Conservation (phyloP, 1,140 invertebrate genomes). For the Drosophila varians region DNA sequence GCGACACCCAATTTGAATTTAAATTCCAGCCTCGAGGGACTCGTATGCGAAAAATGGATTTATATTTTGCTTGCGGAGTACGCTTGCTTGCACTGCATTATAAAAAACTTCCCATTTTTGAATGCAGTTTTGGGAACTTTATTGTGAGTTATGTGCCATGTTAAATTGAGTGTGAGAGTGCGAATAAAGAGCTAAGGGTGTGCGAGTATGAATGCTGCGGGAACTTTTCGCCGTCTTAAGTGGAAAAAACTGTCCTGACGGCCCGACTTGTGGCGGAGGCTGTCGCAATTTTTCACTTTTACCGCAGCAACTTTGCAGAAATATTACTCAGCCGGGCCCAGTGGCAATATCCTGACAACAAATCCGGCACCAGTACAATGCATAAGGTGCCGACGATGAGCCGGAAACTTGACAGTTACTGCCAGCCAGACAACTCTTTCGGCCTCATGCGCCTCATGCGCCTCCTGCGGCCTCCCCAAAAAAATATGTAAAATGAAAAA, state of each 20-base stretch:
- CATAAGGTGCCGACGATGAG: conserved; percentile 73
- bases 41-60: conserved; percentile 18
- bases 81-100: conserved; percentile 12
- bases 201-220: conserved; percentile 3
- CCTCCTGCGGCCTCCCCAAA: not conserved
- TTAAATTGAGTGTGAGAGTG: conserved; percentile 65
- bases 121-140: conserved; percentile 42
- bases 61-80: conserved; percentile 18
- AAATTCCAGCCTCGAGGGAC: conserved; percentile 20
- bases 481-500: conserved; percentile 65
- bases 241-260: conserved; percentile 40
- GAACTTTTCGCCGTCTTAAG: conserved; percentile 42
- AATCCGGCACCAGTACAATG: conserved; percentile 62
- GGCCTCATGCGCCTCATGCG: not conserved
- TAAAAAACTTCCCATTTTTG: conserved; percentile 28
- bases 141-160: conserved; percentile 55
- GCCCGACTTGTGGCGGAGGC: conserved; percentile 11
- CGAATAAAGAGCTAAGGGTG: conserved; percentile 38
- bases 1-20: conserved; percentile 42
- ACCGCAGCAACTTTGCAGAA: conserved; percentile 77
- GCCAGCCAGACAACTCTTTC: conserved; percentile 49
- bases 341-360: conserved; percentile 75
- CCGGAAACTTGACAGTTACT: conserved; percentile 69
- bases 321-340: conserved; percentile 67
- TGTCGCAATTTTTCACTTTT: conserved; percentile 77